Conservation (phyloP, 2,113 vertebrate species). For the Anarrhichthys ocellatus region DNA sequence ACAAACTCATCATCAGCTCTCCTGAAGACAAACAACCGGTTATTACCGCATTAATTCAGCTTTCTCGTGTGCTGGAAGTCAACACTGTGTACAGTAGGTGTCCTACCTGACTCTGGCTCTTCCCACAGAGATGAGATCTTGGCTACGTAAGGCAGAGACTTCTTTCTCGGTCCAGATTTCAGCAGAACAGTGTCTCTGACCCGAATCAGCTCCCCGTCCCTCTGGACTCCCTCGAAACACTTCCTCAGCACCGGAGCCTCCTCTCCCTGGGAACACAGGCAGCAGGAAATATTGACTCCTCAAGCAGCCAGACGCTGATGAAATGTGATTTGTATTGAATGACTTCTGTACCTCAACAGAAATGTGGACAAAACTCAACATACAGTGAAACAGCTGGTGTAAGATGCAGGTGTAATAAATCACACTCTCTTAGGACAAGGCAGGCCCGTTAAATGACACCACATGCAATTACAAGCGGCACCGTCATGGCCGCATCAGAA, state of each 20-base stretch:
- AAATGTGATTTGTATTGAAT: conserved; percentile 36
- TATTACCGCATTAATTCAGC: neutral
- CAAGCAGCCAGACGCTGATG: conserved; percentile 25
- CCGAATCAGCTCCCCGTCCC: conserved; percentile 92
- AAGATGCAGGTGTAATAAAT: conserved; percentile 24
- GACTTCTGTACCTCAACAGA: conserved; percentile 15
- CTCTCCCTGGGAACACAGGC: conserved; percentile 86
- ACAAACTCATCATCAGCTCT: conserved; percentile 99
- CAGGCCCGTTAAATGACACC: conserved; percentile 27
- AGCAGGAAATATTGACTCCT: conserved; percentile 45
- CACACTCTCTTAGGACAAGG: neutral
- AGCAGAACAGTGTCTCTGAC: conserved; percentile 95
- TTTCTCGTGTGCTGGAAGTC: neutral
- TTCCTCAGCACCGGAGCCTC: conserved; percentile 89
- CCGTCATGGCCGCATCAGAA: conserved; percentile 26
- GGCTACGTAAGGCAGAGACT: conserved; percentile 95
- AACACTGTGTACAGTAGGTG: neutral
- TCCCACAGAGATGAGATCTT: conserved; percentile 98
- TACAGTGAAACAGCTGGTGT: neutral
- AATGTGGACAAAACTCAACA: conserved; percentile 15
- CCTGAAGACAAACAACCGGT: conserved; percentile 79
- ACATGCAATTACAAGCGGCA: conserved; percentile 41
- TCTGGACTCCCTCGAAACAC: conserved; percentile 94
- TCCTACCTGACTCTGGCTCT: conserved; percentile 94
- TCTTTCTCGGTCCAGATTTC: conserved; percentile 95